A percentile compares a stretch with the other conserved stretches of the same genome.
Evolutionary conservation across 2,113 vertebrate genomes (phyloP).

Genomic region (Mesembrinibis cayennensis): DNA sequence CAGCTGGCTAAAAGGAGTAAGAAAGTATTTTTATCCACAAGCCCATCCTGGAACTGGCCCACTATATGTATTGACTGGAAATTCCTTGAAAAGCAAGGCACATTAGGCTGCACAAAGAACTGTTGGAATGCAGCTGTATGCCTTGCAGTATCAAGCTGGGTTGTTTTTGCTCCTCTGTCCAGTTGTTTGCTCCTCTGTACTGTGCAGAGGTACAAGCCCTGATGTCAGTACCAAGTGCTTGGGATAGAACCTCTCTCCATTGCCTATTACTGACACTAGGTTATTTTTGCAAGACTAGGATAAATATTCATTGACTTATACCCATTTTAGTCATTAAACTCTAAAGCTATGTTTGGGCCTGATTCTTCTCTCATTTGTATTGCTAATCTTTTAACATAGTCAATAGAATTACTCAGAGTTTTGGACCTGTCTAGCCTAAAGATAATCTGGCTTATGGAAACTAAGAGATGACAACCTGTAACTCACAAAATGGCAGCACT

Average conservation of each 20-base stretch:
- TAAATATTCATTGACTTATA: background rate
- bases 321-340: background rate
- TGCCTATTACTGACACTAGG: background rate
- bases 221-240: background rate
- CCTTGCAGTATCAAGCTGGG: background rate
- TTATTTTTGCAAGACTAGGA: background rate
- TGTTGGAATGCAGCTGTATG: background rate
- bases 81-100: background rate
- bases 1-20: background rate
- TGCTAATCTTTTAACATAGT: background rate
- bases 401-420: background rate
- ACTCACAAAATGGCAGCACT: background rate
- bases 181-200: background rate
- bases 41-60: background rate
- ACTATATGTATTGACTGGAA: background rate
- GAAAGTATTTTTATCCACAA: background rate
- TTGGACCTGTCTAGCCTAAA: background rate
- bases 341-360: background rate
- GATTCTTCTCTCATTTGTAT: background rate
- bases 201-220: background rate
- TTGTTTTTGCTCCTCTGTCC: background rate
- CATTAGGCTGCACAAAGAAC: background rate
- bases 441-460: background rate
- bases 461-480: background rate
- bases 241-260: background rate